Conservation (phyloP, 2,797 vertebrate genomes). For the Loriculus beryllinus region DNA sequence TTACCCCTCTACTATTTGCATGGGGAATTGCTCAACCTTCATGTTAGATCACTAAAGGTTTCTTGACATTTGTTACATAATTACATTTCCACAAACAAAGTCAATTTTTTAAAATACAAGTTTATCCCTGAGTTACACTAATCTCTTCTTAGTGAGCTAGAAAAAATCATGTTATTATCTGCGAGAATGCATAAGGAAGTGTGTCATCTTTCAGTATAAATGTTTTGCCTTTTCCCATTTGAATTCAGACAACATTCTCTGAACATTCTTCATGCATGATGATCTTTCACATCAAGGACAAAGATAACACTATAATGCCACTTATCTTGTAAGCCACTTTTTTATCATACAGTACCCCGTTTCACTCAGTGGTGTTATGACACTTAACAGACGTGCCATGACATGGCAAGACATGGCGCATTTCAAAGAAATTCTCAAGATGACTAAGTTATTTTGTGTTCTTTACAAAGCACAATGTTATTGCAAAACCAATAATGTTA, state of each 20-base stretch:
- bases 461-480: background rate
- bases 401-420: background rate
- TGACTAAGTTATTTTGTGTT: background rate
- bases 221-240: background rate
- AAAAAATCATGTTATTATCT: background rate
- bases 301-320: background rate
- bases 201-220: background rate
- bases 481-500: background rate
- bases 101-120: background rate
- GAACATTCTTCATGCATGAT: background rate
- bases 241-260: conserved; percentile 20
- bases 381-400: background rate
- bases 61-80: background rate
- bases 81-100: background rate
- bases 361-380: background rate
- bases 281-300: conserved; percentile 2
- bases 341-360: background rate
- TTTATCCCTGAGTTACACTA: background rate
- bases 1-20: background rate
- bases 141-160: background rate
- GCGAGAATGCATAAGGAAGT: background rate
- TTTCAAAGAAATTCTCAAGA: background rate
- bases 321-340: background rate
- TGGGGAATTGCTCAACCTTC: background rate
- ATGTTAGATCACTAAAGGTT: background rate